phyloP scores from a whole-genome alignment of 2,797 vertebrate genomes.

The Rhyacichthys aspro region DNA sequence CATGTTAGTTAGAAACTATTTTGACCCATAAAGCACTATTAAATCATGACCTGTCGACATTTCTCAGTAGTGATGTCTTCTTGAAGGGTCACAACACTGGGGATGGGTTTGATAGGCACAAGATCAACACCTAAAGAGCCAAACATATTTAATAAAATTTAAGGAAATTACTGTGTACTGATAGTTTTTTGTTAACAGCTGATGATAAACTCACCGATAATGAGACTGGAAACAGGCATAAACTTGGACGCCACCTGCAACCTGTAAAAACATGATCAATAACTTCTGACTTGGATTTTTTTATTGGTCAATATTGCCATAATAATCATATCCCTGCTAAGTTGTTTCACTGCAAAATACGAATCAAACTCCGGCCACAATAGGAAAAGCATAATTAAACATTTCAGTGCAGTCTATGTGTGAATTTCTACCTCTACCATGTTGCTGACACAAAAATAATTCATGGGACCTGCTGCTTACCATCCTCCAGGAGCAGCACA shows the following conservation, averaged over 20 bases:
- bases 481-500: constrained; percentile 96
- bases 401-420: too few relatives aligned
- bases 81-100: constrained; percentile 90
- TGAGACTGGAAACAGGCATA: constrained; percentile 96
- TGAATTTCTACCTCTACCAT: too few relatives aligned
- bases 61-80: constrained; percentile 96
- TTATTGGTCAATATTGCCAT: too few relatives aligned
- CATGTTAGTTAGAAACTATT: neutral
- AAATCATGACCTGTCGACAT: constrained; percentile 88
- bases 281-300: neutral
- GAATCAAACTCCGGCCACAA: too few relatives aligned
- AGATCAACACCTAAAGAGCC: constrained; percentile 87
- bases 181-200: neutral
- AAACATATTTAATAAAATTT: too few relatives aligned
- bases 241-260: constrained; percentile 96
- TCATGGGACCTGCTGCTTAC: constrained; percentile 70
- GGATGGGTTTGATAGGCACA: constrained; percentile 93
- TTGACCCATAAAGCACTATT: neutral
- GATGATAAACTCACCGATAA: constrained; percentile 86
- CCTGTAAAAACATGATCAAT: constrained; percentile 71
- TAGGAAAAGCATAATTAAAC: too few relatives aligned
- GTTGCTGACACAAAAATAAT: neutral
- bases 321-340: too few relatives aligned
- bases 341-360: too few relatives aligned
- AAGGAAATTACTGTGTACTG: too few relatives aligned